A percentile compares a stretch with the other conserved stretches of the same genome.
Evolutionary conservation across 2,888 invertebrate species (phyloP).

Genomic region (Lottia scabra): DNA sequence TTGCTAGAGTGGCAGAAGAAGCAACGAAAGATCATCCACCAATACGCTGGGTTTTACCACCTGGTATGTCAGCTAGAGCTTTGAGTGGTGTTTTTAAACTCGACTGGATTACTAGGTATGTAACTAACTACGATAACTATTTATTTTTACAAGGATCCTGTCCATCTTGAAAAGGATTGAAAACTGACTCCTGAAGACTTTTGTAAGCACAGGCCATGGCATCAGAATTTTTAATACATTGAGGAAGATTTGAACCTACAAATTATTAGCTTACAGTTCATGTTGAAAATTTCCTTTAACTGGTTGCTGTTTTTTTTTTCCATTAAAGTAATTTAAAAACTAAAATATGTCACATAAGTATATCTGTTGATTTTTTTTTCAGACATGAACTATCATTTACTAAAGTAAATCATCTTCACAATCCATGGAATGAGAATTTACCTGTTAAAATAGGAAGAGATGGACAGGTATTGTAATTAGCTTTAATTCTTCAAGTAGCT

Average conservation of each 20-base stretch:
- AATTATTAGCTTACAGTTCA: no score
- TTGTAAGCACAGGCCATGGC: no score
- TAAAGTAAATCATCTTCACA: constrained; percentile 91
- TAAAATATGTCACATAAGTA: neutral
- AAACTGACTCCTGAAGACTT: no score
- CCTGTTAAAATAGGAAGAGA: constrained; percentile 99
- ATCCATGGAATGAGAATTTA: constrained; percentile 98
- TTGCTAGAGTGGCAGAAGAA: constrained; percentile 89
- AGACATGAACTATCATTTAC: constrained; percentile 92
- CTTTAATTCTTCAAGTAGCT: neutral
- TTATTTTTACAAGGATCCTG: neutral
- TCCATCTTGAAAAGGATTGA: neutral
- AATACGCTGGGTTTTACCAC: constrained; percentile 90
- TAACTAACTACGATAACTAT: no score
- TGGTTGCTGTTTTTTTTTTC: no score
- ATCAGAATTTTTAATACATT: no score
- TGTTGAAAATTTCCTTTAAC: no score
- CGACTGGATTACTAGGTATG: constrained; percentile 90
- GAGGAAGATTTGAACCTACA: no score
- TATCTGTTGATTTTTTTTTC: constrained; percentile 19
- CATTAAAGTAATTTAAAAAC: no score
- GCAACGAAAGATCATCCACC: constrained; percentile 87
- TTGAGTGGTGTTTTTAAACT: constrained; percentile 96
- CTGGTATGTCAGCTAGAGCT: constrained; percentile 90
- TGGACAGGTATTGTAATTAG: constrained; percentile 75